Evolutionary conservation across 1,140 invertebrate species (phyloP), one percentile per base, ranked within the genome.

Genomic region (Calephelis virginiensis): DNA sequence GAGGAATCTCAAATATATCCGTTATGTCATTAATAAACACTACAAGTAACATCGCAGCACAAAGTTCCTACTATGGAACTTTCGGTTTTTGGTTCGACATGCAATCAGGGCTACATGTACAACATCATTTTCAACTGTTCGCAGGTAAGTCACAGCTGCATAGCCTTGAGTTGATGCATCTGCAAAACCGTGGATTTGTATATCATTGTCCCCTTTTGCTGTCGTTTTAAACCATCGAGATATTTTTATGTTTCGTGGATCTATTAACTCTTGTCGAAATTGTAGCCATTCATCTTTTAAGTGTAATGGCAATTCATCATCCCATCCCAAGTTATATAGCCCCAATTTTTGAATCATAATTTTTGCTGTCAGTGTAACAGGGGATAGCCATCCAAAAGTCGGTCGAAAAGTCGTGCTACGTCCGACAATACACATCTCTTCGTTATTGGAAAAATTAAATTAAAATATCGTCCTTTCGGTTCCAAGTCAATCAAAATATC

Each of bases 271-370:
- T 48, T 66, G 11, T 47, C 67, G 67, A 28, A 72, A 80, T 5
- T 47, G 28, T 13, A 45, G 70, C 81, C 80, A 85, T 61, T 68
- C 64, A 9, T 70, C 13, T 6, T 47, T 48, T 17, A 78, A 13
- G 0, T 75, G 65, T 40, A 28, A 4, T 2, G 80, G 67, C 48
- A 84, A 8, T 45, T 69, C 61, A 40, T 80, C 71, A 64, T 92
- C 89, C 89, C 86, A 92, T 13, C 74, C 75, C n/a, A 77, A 46
- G 5, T 64, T 64, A n/a, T 13, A 45, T 9, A 72, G 49, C 83
- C 89, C 86, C 6, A 91, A 10, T 60, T 75, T 77, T 74, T 92
- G 83, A 13, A 91, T 74, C 6, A 91, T 67, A 1, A 87, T 74
- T 66, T 91, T 91, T 1, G 76, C 76, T 28, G 47, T 69, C 8